phyloP scores from a whole-genome alignment of 92 coral and sea anemone species.

The Isaurus tuberculatus region DNA sequence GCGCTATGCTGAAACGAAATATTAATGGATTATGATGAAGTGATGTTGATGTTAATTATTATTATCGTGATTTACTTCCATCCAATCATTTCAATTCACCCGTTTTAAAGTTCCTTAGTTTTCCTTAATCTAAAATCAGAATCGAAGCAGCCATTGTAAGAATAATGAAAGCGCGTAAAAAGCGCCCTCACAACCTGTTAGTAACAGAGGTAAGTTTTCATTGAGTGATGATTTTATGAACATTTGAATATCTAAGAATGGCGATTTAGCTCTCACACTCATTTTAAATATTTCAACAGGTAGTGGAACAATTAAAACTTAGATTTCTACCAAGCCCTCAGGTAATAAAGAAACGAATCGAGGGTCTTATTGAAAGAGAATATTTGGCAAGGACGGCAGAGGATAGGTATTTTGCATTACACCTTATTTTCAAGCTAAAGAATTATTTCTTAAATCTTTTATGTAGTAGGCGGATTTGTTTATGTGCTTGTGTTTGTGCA shows the following conservation, averaged over 20 bases:
- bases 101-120: background rate
- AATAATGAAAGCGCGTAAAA: constrained; percentile 97
- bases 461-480: too few species aligned
- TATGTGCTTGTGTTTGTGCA: too few species aligned
- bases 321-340: constrained; percentile 98
- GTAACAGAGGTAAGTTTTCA: constrained; percentile 88
- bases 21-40: background rate
- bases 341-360: constrained; percentile 97
- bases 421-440: too few species aligned
- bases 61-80: background rate
- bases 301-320: constrained; percentile 89
- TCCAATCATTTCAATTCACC: background rate
- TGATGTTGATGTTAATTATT: background rate
- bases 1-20: too few species aligned
- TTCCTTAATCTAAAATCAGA: constrained; percentile 76
- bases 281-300: constrained; percentile 54
- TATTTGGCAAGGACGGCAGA: constrained; percentile 96
- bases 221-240: background rate
- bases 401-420: constrained; percentile 84
- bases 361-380: constrained; percentile 96
- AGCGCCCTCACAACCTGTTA: constrained; percentile 92
- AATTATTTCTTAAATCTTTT: too few species aligned
- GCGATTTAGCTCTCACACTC: background rate
- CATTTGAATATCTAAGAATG: background rate
- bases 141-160: constrained; percentile 98